Evolutionary conservation across 2,113 vertebrate species (phyloP).

Genomic region (Crypturellus undulatus): DNA sequence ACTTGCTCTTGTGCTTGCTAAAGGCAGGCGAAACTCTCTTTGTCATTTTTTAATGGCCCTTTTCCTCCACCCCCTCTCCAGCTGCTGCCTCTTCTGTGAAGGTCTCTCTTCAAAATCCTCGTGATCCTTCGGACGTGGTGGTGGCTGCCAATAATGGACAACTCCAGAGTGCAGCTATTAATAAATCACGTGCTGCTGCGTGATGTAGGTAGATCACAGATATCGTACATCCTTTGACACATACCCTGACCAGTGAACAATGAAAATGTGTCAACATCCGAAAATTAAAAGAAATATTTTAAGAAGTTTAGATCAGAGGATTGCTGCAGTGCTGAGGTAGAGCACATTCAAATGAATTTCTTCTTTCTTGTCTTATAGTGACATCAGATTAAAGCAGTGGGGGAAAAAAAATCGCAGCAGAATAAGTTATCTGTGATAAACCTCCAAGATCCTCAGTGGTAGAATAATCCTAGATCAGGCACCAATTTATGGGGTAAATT

Average conservation of each 20-base stretch:
- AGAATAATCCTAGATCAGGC: conserved; percentile 40
- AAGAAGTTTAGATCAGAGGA: neutral
- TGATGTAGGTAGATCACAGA: neutral
- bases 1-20: neutral
- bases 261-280: neutral
- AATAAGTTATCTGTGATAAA: conserved; percentile 26
- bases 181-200: neutral
- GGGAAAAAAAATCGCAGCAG: neutral
- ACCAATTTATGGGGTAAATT: conserved; percentile 40
- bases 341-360: neutral
- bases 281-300: conserved; percentile 31
- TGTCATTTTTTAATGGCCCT: neutral
- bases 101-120: neutral
- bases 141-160: neutral
- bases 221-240: neutral
- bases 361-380: conserved; percentile 8
- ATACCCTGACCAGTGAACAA: neutral
- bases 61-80: fast-evolving
- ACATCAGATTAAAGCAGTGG: conserved; percentile 36
- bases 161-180: neutral
- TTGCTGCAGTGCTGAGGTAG: neutral
- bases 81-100: neutral
- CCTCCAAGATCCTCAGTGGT: neutral
- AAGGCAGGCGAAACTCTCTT: neutral
- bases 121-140: neutral